Evolutionary conservation across 2,888 invertebrate genomes (phyloP).

Genomic region (Athalia rosae): DNA sequence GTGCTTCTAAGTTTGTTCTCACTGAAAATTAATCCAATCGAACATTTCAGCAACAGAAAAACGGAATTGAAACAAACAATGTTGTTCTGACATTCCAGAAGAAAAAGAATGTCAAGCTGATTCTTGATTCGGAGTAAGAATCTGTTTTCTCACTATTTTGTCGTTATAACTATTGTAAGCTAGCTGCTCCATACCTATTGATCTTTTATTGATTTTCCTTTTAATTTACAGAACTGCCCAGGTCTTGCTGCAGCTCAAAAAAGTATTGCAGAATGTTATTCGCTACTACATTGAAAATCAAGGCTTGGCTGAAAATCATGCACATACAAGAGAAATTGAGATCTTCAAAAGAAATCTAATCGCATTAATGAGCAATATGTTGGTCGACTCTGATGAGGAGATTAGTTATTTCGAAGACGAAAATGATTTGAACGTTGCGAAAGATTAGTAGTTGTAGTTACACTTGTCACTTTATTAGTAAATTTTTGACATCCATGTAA

Average conservation of each 20-base stretch:
- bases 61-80: conserved; percentile 52
- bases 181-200: no score
- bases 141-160: conserved; percentile 32
- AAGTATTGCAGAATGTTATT: conserved; percentile 75
- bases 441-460: neutral
- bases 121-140: conserved; percentile 72
- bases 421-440: neutral
- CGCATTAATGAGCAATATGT: conserved; percentile 55
- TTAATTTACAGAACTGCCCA: conserved; percentile 75
- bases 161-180: no score
- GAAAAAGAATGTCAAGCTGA: conserved; percentile 68
- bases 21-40: conserved; percentile 12
- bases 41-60: conserved; percentile 56
- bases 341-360: conserved; percentile 60
- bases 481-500: no score
- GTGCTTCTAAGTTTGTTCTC: no score
- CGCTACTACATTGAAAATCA: conserved; percentile 75
- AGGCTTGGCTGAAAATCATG: conserved; percentile 46
- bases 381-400: conserved; percentile 50
- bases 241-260: conserved; percentile 72
- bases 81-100: conserved; percentile 67
- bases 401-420: neutral
- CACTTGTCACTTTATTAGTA: no score
- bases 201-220: conserved; percentile 60
- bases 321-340: conserved; percentile 50